Conservation (phyloP, 1,140 invertebrate species). For the Neodiprion virginianus region DNA sequence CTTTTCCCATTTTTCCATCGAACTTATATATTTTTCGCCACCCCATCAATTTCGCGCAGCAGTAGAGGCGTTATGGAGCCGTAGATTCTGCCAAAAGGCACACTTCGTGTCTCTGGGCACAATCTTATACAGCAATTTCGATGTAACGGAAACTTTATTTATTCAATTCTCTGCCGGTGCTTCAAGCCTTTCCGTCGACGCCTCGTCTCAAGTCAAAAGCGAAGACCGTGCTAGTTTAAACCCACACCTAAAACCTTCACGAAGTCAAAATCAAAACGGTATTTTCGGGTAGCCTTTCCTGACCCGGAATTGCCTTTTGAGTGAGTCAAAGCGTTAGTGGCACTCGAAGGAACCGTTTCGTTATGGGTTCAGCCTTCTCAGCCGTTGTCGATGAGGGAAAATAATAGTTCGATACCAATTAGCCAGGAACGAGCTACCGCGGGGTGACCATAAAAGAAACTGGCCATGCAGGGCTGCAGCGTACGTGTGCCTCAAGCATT, state of each 20-base stretch:
- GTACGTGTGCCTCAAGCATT: conserved; percentile 58
- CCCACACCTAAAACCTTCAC: too few relatives aligned
- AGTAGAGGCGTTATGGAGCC: too few relatives aligned
- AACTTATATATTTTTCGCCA: neutral
- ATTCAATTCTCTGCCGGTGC: neutral
- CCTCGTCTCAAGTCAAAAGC: conserved; percentile 17
- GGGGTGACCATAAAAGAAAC: conserved; percentile 58
- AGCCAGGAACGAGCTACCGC: conserved; percentile 51
- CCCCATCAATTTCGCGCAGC: too few relatives aligned
- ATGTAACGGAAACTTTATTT: neutral
- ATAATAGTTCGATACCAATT: conserved; percentile 64
- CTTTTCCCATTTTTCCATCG: conserved; percentile 28
- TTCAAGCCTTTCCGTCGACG: conserved; percentile 15
- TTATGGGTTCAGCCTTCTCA: conserved; percentile 29
- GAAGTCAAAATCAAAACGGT: too few relatives aligned
- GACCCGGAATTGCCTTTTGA: neutral
- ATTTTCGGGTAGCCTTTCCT: too few relatives aligned
- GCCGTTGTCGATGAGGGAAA: conserved; percentile 46
- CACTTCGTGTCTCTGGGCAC: neutral
- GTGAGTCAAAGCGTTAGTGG: neutral
- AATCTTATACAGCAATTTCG: neutral
- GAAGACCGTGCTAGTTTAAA: neutral
- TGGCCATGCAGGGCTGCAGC: conserved; percentile 48
- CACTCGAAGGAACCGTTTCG: neutral
- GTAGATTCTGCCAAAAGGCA: too few relatives aligned